Percentiles rank a stretch among this genome's conserved stretches.
Evolutionary conservation across 2,113 vertebrate species (phyloP).

Genomic region (Poicephalus meyeri): DNA sequence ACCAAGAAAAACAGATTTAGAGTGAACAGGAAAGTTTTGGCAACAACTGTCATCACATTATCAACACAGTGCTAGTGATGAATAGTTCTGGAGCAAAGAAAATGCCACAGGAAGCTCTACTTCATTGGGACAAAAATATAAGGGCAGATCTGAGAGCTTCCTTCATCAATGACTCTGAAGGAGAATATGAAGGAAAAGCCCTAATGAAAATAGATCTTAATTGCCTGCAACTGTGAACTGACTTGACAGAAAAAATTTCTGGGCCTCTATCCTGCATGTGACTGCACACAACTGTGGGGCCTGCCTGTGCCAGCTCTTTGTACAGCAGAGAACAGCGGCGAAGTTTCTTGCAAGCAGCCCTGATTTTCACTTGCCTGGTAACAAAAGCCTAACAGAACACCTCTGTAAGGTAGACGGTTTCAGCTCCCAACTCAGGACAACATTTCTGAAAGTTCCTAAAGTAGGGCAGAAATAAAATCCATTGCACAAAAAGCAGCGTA

Average conservation of each 20-base stretch:
- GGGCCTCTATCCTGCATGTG: background rate
- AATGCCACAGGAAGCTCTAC: constrained; percentile 37
- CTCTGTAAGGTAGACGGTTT: background rate
- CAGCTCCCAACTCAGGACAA: background rate
- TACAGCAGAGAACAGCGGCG: background rate
- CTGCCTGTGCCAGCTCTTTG: background rate
- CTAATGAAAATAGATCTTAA: constrained; percentile 14
- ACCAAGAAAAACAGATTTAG: constrained; percentile 60
- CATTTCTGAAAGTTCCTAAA: background rate
- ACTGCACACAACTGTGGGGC: background rate
- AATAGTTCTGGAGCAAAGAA: constrained; percentile 44
- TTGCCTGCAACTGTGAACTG: background rate
- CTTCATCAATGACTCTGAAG: background rate
- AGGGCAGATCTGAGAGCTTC: background rate
- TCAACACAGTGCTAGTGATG: constrained; percentile 64
- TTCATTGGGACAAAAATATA: constrained; percentile 29
- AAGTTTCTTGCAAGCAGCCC: background rate
- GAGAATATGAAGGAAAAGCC: constrained; percentile 13
- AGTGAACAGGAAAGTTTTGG: constrained; percentile 68
- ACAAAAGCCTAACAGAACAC: background rate
- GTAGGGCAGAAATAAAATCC: background rate
- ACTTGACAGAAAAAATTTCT: background rate
- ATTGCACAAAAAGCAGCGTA: background rate
- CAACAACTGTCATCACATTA: constrained; percentile 71
- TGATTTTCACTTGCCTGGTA: background rate